Conservation (phyloP, 1,140 invertebrate genomes). For the Drusus annulatus region DNA sequence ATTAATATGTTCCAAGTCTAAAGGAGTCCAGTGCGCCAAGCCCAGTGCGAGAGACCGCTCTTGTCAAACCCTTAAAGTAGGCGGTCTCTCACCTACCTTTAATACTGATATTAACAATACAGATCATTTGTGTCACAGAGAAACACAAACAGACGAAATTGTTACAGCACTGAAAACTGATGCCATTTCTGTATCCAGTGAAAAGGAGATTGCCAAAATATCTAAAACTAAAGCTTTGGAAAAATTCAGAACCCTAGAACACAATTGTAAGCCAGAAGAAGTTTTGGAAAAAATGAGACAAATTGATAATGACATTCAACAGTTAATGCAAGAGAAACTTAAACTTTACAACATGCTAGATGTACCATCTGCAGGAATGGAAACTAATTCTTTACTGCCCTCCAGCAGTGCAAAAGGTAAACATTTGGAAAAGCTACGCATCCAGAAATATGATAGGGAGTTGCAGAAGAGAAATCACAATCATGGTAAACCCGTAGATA, state of each 20-base stretch:
- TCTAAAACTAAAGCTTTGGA: slow-evolving; percentile 17
- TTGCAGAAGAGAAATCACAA: slow-evolving; percentile 30
- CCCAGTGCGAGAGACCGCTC: slow-evolving; percentile 26
- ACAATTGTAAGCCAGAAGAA: slow-evolving; percentile 14
- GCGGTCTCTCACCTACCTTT: slow-evolving; percentile 21
- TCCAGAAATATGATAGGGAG: slow-evolving; percentile 22
- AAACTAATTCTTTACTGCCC: slow-evolving; percentile 2
- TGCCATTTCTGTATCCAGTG: not conserved
- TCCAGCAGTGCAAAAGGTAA: slow-evolving; percentile 17
- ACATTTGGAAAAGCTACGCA: slow-evolving; percentile 6
- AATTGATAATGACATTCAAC: slow-evolving; percentile 70
- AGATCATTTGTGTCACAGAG: slow-evolving; percentile 14
- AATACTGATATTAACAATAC: slow-evolving; percentile 20
- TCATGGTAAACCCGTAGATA: slow-evolving; percentile 22
- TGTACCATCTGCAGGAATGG: slow-evolving; percentile 13
- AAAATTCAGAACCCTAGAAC: not conserved
- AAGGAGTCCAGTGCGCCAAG: slow-evolving; percentile 41
- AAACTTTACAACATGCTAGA: slow-evolving; percentile 68
- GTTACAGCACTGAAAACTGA: not conserved
- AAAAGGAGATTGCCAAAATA: slow-evolving; percentile 7
- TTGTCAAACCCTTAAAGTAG: slow-evolving; percentile 43
- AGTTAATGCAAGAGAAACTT: slow-evolving; percentile 69
- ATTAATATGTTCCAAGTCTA: slow-evolving; percentile 53
- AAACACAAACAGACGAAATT: slow-evolving; percentile 38
- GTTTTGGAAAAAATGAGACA: slow-evolving; percentile 66